Conservation (phyloP, 2,888 invertebrate genomes). For the Ochropacha duplaris region DNA sequence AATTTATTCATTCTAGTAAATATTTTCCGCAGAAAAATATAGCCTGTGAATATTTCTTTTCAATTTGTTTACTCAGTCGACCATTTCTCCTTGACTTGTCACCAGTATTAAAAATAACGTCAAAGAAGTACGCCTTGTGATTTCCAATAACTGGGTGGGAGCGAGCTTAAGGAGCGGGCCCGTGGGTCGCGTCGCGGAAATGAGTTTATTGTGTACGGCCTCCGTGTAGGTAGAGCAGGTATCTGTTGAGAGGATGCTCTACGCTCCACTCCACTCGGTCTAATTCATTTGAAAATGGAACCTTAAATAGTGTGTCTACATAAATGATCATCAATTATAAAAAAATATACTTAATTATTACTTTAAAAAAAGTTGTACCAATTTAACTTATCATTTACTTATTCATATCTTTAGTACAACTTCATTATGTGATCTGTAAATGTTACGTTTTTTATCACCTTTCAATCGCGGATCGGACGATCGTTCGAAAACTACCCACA, state of each 20-base stretch:
- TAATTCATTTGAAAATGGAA: background rate
- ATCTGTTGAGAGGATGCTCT: background rate
- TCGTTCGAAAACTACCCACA: too few relatives aligned
- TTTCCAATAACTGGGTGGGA: conserved; percentile 2
- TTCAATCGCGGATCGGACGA: too few relatives aligned
- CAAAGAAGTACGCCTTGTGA: conserved; percentile 3
- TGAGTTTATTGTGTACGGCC: conserved; percentile 3
- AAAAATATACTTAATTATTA: too few relatives aligned
- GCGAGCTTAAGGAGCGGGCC: background rate
- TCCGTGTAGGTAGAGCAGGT: background rate
- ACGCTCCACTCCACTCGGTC: background rate
- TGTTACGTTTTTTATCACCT: too few relatives aligned
- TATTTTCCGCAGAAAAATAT: background rate
- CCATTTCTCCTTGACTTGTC: background rate
- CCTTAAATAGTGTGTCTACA: background rate
- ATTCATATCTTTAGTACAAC: too few relatives aligned
- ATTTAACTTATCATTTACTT: too few relatives aligned
- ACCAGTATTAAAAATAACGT: background rate
- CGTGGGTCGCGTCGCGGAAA: background rate
- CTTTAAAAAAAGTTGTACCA: too few relatives aligned
- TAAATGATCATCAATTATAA: background rate
- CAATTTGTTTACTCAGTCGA: background rate
- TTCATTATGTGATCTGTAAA: too few relatives aligned
- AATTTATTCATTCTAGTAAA: background rate
- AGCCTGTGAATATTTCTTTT: background rate